A percentile compares a stretch with the other conserved stretches of the same genome.
Evolutionary conservation across 2,113 vertebrate species (phyloP).

Genomic region (Myrmecobius fasciatus): DNA sequence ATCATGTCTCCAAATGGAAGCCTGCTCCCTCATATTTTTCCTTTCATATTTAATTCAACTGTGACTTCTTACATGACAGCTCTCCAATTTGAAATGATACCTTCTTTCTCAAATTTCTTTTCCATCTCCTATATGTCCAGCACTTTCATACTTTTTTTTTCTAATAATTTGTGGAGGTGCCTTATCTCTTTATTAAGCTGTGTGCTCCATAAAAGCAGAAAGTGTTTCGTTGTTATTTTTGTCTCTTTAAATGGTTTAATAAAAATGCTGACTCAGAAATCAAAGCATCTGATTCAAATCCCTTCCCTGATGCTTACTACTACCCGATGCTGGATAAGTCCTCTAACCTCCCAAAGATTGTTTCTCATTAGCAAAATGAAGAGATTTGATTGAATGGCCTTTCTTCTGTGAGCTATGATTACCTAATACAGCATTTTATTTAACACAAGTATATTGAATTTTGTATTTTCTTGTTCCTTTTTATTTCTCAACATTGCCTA

Average conservation of each 20-base stretch:
- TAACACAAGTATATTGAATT: neutral
- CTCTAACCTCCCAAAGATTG: neutral
- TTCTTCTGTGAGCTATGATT: neutral
- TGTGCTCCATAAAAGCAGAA: neutral
- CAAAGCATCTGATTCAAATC: neutral
- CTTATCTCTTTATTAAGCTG: neutral
- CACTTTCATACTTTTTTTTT: neutral
- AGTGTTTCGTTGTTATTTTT: neutral
- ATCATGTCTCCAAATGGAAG: neutral
- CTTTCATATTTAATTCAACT: neutral
- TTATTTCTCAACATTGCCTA: neutral
- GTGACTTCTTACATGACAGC: neutral
- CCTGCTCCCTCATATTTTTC: neutral
- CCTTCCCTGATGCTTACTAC: neutral
- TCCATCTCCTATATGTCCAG: neutral
- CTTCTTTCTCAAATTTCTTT: neutral
- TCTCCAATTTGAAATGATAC: neutral
- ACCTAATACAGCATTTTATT: neutral
- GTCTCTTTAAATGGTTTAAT: neutral
- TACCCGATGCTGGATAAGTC: neutral
- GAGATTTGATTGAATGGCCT: no score
- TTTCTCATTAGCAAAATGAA: neutral
- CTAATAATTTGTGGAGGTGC: neutral
- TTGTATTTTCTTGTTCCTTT: neutral
- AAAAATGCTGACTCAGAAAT: neutral